Evolutionary conservation across 2,888 invertebrate species (phyloP), one percentile per base, ranked within the genome.

Genomic region (Orchesella flavescens): DNA sequence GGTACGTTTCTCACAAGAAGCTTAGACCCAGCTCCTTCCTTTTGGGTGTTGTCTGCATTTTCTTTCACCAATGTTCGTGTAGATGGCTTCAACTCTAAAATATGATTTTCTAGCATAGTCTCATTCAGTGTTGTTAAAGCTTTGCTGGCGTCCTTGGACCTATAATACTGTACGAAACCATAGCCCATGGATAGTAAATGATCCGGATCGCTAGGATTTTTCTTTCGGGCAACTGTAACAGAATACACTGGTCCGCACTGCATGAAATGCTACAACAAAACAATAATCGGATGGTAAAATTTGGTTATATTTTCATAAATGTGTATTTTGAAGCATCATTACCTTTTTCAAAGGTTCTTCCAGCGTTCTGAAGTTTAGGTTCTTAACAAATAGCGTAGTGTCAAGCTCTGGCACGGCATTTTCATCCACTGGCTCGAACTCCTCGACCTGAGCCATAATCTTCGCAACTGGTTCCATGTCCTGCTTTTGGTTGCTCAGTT

Each of bases 1-100:
- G 99, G 97, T 87, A 99, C 94, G 91, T 99, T 99, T 86, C 96
- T 92, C 0, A 98, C 95, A 5, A 98, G 91, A 86, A 99, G 95
- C 91, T 99, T 99, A 0, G 95, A 94, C 1, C 91, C 90, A 5
- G 84, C 75, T 13, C 53, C 23, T n/a, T 71, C 72, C 19, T 66
- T 79, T n/a, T 73, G 17, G 34, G 83, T 19, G 4, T 3, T n/a
- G 13, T 63, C 66, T 23, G 34, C 34, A 10, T 59, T 59, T 21
- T 17, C 92, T 89, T 91, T 95, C 96, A 93, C 91, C 89, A 95
- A 91, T 74, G 93, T 94, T 89, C 96, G 92, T 90, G 97, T 96
- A 0, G 98, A 98, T 89, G 97, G 92, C 90, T 98, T 98, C 76
- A 99, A 90, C 90, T 98, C 97, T 61, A 99, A 91, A 7, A 93